A percentile compares a stretch with the other conserved stretches of the same genome.
Conservation (phyloP, 2,113 vertebrate genomes). For the Stegastes partitus region DNA sequence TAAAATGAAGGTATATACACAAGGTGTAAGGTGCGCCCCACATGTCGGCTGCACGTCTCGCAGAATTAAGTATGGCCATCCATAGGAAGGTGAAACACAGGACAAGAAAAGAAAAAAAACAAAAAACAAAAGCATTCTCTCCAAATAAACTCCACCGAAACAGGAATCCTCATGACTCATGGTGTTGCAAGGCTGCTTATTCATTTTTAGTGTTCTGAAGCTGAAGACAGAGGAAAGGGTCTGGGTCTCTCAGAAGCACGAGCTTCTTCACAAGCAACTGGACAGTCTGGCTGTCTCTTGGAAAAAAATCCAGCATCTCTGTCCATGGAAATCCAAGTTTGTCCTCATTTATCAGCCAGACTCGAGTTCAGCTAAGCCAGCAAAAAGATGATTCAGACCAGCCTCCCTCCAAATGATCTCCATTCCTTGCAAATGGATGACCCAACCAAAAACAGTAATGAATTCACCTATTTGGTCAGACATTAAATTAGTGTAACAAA, state of each 20-base stretch:
- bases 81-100: conserved; percentile 74
- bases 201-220: conserved; percentile 84
- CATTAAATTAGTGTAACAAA: conserved; percentile 50
- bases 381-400: conserved; percentile 43
- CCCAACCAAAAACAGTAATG: conserved; percentile 51
- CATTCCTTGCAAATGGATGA: conserved; percentile 44
- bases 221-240: conserved; percentile 83
- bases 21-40: conserved; percentile 78
- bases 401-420: conserved; percentile 30
- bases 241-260: conserved; percentile 87
- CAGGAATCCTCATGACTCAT: conserved; percentile 74
- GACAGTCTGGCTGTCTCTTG: conserved; percentile 76
- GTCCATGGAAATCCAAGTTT: conserved; percentile 75
- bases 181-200: conserved; percentile 69
- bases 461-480: conserved; percentile 58
- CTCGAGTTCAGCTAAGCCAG: conserved; percentile 59
- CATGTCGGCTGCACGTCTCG: conserved; percentile 67
- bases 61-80: conserved; percentile 75
- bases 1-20: conserved; percentile 89
- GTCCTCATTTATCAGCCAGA: conserved; percentile 67
- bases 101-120: conserved; percentile 2
- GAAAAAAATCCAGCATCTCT: conserved; percentile 72
- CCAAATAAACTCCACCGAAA: conserved; percentile 57
- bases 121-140: conserved; percentile 29
- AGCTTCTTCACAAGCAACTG: conserved; percentile 61